Conservation (phyloP, 2,888 invertebrate species). For the Phaonia tiefii region DNA sequence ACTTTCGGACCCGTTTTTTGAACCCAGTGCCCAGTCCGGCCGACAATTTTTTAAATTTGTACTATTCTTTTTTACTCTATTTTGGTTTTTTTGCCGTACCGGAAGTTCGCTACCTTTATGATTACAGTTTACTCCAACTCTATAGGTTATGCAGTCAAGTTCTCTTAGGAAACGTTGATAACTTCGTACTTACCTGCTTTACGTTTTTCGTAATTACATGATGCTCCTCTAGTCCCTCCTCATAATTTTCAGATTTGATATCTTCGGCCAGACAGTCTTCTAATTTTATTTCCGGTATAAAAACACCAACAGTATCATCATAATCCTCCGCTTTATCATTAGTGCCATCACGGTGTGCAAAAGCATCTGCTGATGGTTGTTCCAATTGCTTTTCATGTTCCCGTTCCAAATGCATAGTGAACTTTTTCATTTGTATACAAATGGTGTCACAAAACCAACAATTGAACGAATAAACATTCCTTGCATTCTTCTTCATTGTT, state of each 20-base stretch:
- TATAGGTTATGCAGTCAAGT: too few relatives aligned
- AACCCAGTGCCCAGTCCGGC: too few relatives aligned
- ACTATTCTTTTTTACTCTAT: too few relatives aligned
- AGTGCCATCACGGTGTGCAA: neutral
- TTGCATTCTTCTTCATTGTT: conserved; percentile 57
- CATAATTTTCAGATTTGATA: conserved; percentile 41
- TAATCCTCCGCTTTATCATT: conserved; percentile 16
- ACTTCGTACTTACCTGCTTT: conserved; percentile 33
- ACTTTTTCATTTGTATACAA: conserved; percentile 65
- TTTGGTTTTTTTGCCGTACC: too few relatives aligned
- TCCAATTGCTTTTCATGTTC: conserved; percentile 61
- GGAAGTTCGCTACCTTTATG: too few relatives aligned
- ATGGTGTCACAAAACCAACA: conserved; percentile 66
- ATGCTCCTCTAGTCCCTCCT: neutral
- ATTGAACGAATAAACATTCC: conserved; percentile 62
- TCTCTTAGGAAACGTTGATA: neutral
- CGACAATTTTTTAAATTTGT: too few relatives aligned
- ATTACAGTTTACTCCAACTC: too few relatives aligned
- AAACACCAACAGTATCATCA: neutral
- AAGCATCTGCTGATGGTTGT: neutral
- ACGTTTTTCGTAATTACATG: neutral
- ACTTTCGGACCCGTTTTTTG: too few relatives aligned
- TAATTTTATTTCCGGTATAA: conserved; percentile 48
- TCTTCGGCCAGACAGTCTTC: conserved; percentile 40
- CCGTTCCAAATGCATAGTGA: conserved; percentile 65